phyloP scores from a whole-genome alignment of 2,888 invertebrate species.

The Melipona bicolor region DNA sequence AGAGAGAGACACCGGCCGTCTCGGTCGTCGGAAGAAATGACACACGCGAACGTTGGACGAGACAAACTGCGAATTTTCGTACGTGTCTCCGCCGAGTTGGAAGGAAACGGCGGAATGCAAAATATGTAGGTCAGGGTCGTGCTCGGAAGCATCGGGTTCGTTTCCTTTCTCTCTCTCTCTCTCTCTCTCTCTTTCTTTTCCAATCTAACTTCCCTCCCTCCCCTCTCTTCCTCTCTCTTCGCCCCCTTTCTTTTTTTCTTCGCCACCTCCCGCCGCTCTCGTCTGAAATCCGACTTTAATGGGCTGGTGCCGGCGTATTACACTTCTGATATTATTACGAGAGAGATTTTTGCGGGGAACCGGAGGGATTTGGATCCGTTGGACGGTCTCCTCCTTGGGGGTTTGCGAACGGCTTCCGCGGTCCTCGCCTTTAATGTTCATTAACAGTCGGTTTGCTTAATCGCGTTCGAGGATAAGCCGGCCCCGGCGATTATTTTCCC shows the following conservation, averaged over 20 bases:
- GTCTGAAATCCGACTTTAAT: slow-evolving; percentile 53
- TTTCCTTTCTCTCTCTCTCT: slow-evolving; percentile 34
- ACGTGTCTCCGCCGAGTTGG: slow-evolving; percentile 38
- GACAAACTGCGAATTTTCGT: slow-evolving; percentile 25
- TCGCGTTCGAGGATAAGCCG: slow-evolving; percentile 29
- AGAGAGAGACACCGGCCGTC: too few species aligned
- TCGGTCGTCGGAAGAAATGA: slow-evolving; percentile 28
- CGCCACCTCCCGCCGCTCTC: slow-evolving; percentile 4
- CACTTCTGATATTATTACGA: slow-evolving; percentile 47
- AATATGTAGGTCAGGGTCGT: slow-evolving; percentile 61
- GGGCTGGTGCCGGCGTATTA: slow-evolving; percentile 44
- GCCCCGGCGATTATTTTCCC: slow-evolving; percentile 15
- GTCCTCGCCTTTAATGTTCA: slow-evolving; percentile 29
- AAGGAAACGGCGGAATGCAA: slow-evolving; percentile 47
- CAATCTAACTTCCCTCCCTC: not conserved
- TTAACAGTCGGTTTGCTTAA: slow-evolving; percentile 49
- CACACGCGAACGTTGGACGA: slow-evolving; percentile 35
- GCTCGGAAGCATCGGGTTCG: slow-evolving; percentile 53
- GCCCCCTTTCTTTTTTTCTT: not conserved
- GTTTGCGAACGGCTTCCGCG: slow-evolving; percentile 14
- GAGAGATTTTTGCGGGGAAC: slow-evolving; percentile 42
- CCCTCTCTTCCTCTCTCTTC: too few species aligned
- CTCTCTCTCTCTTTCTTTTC: not conserved
- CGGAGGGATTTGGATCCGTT: slow-evolving; percentile 18
- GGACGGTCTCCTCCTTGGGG: not conserved